phyloP scores from a whole-genome alignment of 53 echinoderm and acorn worm genomes.

The Hippasteria phrygiana region DNA sequence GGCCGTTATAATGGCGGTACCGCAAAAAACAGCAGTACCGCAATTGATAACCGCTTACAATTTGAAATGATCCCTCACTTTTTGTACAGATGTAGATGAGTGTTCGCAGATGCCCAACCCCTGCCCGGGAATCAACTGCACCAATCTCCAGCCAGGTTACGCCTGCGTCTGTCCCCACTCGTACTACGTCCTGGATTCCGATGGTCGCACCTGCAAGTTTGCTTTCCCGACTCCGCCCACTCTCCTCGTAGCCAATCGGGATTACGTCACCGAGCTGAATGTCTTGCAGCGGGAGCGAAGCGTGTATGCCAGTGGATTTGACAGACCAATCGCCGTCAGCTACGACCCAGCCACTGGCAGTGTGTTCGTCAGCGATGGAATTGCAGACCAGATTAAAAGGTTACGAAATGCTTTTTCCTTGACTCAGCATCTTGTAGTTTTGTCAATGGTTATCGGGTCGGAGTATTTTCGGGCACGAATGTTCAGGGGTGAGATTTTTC shows the following conservation, averaged over 20 bases:
- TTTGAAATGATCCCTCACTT: not conserved
- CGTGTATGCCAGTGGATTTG: not conserved
- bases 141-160: slow-evolving; percentile 25
- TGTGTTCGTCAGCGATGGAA: slow-evolving; percentile 77
- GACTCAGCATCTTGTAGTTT: not conserved
- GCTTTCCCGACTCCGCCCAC: not conserved
- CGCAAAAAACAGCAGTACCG: not conserved
- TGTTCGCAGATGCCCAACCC: slow-evolving; percentile 18
- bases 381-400: slow-evolving; percentile 64
- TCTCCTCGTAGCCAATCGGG: not conserved
- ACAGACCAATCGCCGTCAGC: not conserved
- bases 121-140: slow-evolving; percentile 34
- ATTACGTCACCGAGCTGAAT: not conserved
- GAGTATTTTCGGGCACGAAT: not conserved
- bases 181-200: not conserved
- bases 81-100: slow-evolving; percentile 22
- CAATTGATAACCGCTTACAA: not conserved
- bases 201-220: slow-evolving; percentile 23
- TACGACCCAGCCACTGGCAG: slow-evolving; percentile 31
- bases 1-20: not conserved
- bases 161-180: slow-evolving; percentile 23
- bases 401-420: slow-evolving; percentile 23
- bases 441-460: too few species aligned
- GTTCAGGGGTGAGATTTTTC: too few species aligned
- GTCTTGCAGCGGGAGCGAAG: not conserved